Percentiles rank a stretch among this genome's conserved stretches.
phyloP scores from a whole-genome alignment of 2,797 vertebrate genomes.

The Chanos chanos region DNA sequence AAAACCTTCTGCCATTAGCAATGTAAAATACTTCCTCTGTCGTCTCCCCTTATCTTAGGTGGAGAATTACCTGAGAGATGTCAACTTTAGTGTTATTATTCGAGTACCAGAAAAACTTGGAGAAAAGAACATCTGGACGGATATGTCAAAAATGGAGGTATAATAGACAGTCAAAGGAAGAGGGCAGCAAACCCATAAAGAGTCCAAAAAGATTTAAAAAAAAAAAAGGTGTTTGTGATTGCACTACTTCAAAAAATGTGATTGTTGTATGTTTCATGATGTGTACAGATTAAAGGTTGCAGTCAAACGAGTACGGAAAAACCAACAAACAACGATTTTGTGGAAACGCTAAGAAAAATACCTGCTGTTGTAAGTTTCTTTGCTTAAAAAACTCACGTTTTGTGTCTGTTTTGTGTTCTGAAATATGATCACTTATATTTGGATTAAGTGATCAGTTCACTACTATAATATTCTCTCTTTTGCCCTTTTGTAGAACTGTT shows the following conservation, averaged over 20 bases:
- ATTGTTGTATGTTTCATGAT: not conserved
- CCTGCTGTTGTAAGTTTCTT: constrained; percentile 59
- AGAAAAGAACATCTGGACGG: constrained; percentile 61
- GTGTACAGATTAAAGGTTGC: constrained; percentile 62
- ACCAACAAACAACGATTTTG: constrained; percentile 41
- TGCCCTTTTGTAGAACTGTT: constrained; percentile 69
- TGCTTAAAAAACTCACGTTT: too few species aligned
- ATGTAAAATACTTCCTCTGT: not conserved
- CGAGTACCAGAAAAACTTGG: constrained; percentile 70
- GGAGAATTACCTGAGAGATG: constrained; percentile 58
- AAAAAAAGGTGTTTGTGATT: too few species aligned
- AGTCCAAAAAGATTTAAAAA: too few species aligned
- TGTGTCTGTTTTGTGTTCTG: not conserved
- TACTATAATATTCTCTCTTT: not conserved
- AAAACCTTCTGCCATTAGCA: too few species aligned
- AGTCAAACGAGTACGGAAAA: constrained; percentile 22
- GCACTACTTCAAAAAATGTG: too few species aligned
- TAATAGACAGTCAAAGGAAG: not conserved
- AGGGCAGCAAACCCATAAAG: too few species aligned
- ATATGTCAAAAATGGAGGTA: constrained; percentile 54
- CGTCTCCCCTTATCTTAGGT: constrained; percentile 59
- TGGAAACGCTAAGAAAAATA: constrained; percentile 45
- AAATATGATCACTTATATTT: too few species aligned
- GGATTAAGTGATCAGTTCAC: not conserved
- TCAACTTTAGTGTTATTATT: constrained; percentile 69